phyloP scores from a whole-genome alignment of 2,888 invertebrate species.

The Conus canariensis region DNA sequence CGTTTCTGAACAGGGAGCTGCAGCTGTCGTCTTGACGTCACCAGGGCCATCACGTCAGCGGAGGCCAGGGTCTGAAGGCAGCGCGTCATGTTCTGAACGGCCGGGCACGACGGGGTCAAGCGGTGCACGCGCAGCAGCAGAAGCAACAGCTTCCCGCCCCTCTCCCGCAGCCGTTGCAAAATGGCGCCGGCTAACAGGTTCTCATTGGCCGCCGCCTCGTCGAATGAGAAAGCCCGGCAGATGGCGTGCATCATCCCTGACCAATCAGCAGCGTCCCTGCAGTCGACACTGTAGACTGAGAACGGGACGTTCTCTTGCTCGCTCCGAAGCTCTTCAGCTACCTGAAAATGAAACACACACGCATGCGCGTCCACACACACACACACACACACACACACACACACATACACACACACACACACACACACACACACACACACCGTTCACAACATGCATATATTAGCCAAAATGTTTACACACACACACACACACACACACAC shows the following conservation, averaged over 20 bases:
- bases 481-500: too few relatives aligned
- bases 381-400: too few relatives aligned
- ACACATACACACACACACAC: too few relatives aligned
- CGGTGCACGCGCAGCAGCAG: conserved; percentile 23
- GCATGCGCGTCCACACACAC: too few relatives aligned
- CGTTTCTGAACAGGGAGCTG: not conserved
- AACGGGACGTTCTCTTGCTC: not conserved
- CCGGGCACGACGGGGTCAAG: not conserved
- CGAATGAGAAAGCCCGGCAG: conserved; percentile 33
- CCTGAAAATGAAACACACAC: not conserved
- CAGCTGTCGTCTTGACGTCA: conserved; percentile 35
- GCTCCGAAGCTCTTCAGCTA: conserved; percentile 2
- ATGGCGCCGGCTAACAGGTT: conserved; percentile 5
- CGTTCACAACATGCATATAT: too few relatives aligned
- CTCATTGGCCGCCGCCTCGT: conserved; percentile 23
- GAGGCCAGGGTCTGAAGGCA: conserved; percentile 19
- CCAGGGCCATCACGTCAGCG: conserved; percentile 22
- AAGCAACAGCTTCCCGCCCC: conserved; percentile 1
- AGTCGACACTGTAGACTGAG: conserved; percentile 23
- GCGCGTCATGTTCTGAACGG: not conserved
- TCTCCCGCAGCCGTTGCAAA: not conserved
- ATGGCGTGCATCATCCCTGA: conserved; percentile 17
- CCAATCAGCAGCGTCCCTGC: conserved; percentile 33
- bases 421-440: too few relatives aligned
- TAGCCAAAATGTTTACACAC: too few relatives aligned